Percentiles rank a stretch among this genome's conserved stretches.
These are phyloP conservation scores for Pinna nobilis DNA, from an alignment of 1,140 invertebrate species.

Conservation along the genomic window DNA sequence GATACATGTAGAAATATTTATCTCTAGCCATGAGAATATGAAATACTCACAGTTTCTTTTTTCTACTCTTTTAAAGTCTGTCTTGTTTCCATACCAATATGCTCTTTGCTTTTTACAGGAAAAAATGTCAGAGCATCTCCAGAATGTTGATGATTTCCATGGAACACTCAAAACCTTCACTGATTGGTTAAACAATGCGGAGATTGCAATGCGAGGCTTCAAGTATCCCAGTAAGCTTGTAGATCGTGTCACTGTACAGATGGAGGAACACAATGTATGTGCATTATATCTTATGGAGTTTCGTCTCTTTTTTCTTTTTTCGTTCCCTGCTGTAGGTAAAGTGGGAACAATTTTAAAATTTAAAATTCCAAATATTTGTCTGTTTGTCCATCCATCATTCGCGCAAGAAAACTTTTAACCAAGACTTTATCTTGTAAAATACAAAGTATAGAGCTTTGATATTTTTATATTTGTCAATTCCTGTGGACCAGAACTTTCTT, in stretches of 20 bases:
- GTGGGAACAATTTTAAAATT: neutral
- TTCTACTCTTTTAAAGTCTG: no score
- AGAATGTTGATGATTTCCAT: constrained; percentile 98
- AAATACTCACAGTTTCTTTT: no score
- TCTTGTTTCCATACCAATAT: no score
- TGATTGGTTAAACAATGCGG: constrained; percentile 96
- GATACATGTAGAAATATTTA: no score
- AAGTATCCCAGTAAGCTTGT: constrained; percentile 95
- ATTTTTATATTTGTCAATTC: no score
- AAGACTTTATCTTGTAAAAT: neutral
- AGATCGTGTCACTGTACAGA: constrained; percentile 92
- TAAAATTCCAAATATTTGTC: neutral
- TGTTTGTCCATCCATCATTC: neutral
- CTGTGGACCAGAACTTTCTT: no score
- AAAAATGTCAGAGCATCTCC: constrained; percentile 96
- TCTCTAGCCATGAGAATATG: no score
- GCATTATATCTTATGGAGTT: neutral
- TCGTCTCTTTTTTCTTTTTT: no score
- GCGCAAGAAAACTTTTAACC: neutral
- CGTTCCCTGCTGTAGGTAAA: no score
- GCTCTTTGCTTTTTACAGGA: constrained; percentile 76
- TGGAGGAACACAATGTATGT: constrained; percentile 92
- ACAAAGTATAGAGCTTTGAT: neutral
- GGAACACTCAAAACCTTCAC: constrained; percentile 92
- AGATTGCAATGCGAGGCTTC: constrained; percentile 87